These are phyloP conservation scores for Hylyphantes graminicola DNA, from an alignment of 1,140 invertebrate genomes.

Conservation along the genomic window DNA sequence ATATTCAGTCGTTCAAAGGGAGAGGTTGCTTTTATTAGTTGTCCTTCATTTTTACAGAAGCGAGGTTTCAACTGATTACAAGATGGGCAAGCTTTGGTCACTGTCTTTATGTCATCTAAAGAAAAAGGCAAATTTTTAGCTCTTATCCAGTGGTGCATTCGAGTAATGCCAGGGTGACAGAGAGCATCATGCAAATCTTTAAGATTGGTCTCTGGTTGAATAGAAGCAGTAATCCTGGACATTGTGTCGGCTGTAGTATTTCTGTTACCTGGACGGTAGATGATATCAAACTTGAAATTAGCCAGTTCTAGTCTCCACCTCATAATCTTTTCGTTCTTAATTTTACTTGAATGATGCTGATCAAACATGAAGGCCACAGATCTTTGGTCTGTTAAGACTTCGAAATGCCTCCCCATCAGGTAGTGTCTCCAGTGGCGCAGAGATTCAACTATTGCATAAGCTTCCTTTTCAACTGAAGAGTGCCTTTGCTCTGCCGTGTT, in stretches of 20 bases:
- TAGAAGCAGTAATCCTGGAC: background rate
- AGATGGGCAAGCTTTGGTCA: background rate
- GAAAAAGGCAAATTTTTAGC: conserved; percentile 62
- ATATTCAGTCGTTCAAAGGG: conserved; percentile 64
- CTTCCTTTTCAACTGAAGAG: conserved; percentile 7
- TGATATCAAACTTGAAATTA: conserved; percentile 7
- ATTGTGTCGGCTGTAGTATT: conserved; percentile 12
- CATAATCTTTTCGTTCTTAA: conserved; percentile 64
- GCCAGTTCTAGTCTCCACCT: background rate
- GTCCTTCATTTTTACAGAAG: conserved; percentile 47
- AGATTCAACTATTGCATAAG: conserved; percentile 6
- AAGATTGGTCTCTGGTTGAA: conserved; percentile 8
- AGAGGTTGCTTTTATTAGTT: conserved; percentile 63
- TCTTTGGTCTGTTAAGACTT: conserved; percentile 63
- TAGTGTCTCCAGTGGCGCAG: background rate
- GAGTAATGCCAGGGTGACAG: conserved; percentile 63
- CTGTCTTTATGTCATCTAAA: conserved; percentile 50
- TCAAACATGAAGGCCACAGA: conserved; percentile 64
- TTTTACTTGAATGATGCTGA: conserved; percentile 59
- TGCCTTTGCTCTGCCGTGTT: background rate
- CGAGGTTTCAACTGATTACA: conserved; percentile 62
- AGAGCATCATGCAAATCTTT: conserved; percentile 59
- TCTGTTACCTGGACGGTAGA: conserved; percentile 2
- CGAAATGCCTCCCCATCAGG: conserved; percentile 45
- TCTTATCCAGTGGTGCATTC: conserved; percentile 62